These are phyloP conservation scores for Sesamia inferens DNA, from an alignment of 2,888 invertebrate species.

Conservation along the genomic window DNA sequence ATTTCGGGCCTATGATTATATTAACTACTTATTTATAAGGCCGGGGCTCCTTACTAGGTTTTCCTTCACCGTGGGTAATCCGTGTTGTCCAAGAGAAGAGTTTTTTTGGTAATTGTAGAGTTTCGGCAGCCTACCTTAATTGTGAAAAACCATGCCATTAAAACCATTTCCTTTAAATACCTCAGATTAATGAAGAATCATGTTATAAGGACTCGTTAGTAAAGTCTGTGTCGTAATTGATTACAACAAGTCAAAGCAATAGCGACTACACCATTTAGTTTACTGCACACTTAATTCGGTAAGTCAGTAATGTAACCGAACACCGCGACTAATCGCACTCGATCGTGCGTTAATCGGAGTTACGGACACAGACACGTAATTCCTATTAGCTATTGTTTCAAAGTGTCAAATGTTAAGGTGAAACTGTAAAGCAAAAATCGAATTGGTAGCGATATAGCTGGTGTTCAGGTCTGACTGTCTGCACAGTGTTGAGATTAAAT, in stretches of 20 bases:
- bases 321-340: slow-evolving; percentile 53
- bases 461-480: background rate
- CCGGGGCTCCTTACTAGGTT: background rate
- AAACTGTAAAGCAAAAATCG: slow-evolving; percentile 17
- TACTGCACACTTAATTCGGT: slow-evolving; percentile 37
- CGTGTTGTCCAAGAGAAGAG: background rate
- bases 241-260: slow-evolving; percentile 30
- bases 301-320: slow-evolving; percentile 38
- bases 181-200: background rate
- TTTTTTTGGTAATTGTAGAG: background rate
- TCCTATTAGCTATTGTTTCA: slow-evolving; percentile 45
- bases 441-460: background rate
- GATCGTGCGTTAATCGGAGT: slow-evolving; percentile 56
- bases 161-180: too few relatives aligned
- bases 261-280: slow-evolving; percentile 22
- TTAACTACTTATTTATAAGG: background rate
- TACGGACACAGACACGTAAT: slow-evolving; percentile 49
- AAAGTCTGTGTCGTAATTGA: slow-evolving; percentile 28
- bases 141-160: background rate
- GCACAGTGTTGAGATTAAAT: background rate
- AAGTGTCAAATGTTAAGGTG: slow-evolving; percentile 40
- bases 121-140: background rate
- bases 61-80: too few relatives aligned
- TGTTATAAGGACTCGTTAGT: background rate
- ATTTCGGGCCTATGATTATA: background rate